These are phyloP conservation scores for Python bivittatus DNA, from an alignment of 2,113 vertebrate genomes.

Conservation along the genomic window DNA sequence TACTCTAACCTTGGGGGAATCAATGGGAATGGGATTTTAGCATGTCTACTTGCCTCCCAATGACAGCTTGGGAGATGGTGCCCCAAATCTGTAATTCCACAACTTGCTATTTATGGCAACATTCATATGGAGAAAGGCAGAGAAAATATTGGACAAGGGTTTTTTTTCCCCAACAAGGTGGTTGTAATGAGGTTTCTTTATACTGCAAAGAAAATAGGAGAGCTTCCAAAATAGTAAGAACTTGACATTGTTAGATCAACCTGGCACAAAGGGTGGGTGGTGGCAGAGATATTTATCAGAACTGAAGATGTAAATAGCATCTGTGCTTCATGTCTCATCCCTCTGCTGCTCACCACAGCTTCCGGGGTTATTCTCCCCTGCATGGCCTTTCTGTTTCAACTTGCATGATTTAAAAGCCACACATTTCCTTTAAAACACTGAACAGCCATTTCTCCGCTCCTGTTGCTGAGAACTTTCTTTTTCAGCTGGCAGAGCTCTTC, in stretches of 20 bases:
- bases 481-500: conserved; percentile 5
- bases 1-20: not conserved
- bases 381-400: conserved; percentile 31
- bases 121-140: not conserved
- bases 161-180: not conserved
- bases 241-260: conserved; percentile 36
- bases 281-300: not conserved
- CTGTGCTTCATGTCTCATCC: not conserved
- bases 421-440: conserved; percentile 7
- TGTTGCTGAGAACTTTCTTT: conserved; percentile 12
- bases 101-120: not conserved
- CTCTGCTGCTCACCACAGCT: not conserved
- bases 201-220: conserved; percentile 29
- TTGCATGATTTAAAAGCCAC: conserved; percentile 16
- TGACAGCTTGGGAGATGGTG: conserved; percentile 10
- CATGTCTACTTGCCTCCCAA: not conserved
- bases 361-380: conserved; percentile 13
- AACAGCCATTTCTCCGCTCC: conserved; percentile 24
- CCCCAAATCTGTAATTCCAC: conserved; percentile 24
- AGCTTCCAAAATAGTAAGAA: not conserved
- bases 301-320: not conserved
- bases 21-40: not conserved
- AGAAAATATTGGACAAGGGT: conserved; percentile 8
- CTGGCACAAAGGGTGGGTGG: not conserved
- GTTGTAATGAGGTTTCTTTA: conserved; percentile 10